These are phyloP conservation scores for Meloidogyne chitwoodi DNA, from an alignment of 1,140 invertebrate species.

Conservation along the genomic window DNA sequence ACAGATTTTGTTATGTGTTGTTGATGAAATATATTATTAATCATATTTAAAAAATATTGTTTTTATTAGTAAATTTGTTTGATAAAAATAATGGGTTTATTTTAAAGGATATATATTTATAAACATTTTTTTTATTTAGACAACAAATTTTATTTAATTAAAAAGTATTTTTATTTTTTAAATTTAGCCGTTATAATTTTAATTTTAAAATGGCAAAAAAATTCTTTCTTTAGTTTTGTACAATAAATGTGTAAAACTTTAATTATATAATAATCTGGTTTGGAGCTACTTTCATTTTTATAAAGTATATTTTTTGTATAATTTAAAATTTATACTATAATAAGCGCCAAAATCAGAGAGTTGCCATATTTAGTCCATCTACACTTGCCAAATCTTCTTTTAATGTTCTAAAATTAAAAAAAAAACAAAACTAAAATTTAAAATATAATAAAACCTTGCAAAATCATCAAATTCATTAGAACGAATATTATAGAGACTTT, in stretches of 20 bases:
- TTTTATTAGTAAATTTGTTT: not conserved
- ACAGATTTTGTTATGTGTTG: not conserved
- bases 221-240: not conserved
- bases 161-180: not conserved
- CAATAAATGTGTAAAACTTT: not conserved
- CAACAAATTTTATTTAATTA: no score
- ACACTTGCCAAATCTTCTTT: not conserved
- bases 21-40: not conserved
- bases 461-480: slow-evolving; percentile 40
- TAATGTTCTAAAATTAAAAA: not conserved
- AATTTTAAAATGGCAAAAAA: not conserved
- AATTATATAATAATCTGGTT: not conserved
- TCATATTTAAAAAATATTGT: not conserved
- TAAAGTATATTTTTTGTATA: not conserved
- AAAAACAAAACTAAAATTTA: not conserved
- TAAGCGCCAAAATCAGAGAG: not conserved
- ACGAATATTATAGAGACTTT: slow-evolving; percentile 38
- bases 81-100: not conserved
- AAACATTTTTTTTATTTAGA: no score
- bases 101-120: not conserved
- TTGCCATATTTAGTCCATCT: not conserved
- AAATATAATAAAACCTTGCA: not conserved
- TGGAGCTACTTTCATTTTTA: not conserved
- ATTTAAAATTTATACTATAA: not conserved
- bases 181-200: not conserved